A percentile compares a stretch with the other conserved stretches of the same genome.
Conservation (phyloP, 2,797 vertebrate species). For the Lagodon rhomboides region DNA sequence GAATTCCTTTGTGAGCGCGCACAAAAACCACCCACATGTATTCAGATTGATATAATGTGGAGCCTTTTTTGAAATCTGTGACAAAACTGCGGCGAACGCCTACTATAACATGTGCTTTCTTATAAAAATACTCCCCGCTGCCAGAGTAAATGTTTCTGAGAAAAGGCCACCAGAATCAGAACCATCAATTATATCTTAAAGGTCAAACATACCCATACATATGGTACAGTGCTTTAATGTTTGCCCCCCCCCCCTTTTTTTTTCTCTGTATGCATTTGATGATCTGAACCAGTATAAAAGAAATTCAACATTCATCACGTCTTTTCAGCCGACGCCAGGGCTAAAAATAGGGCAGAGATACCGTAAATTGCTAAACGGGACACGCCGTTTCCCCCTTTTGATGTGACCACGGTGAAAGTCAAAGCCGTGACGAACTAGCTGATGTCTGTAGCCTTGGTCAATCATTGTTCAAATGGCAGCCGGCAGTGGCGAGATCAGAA, state of each 20-base stretch:
- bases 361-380: constrained; percentile 54
- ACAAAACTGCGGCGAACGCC: constrained; percentile 12
- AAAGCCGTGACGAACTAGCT: constrained; percentile 44
- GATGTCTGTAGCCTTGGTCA: constrained; percentile 61
- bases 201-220: constrained; percentile 56
- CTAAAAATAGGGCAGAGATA: constrained; percentile 57
- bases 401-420: constrained; percentile 54
- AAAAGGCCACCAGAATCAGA: constrained; percentile 51
- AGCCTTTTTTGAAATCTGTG: neutral
- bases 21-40: neutral
- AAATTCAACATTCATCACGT: constrained; percentile 62
- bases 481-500: constrained; percentile 66
- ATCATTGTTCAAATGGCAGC: constrained; percentile 64
- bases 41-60: neutral
- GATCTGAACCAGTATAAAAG: constrained; percentile 37
- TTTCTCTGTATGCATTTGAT: constrained; percentile 39
- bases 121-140: constrained; percentile 35
- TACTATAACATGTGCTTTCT: neutral
- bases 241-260: constrained; percentile 29
- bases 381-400: constrained; percentile 43
- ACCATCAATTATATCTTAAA: constrained; percentile 66
- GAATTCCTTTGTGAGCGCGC: too few species aligned
- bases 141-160: constrained; percentile 44
- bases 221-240: constrained; percentile 13
- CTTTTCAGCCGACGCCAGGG: constrained; percentile 35